phyloP scores from a whole-genome alignment of 2,888 invertebrate genomes.

The Drosophila demipolita region DNA sequence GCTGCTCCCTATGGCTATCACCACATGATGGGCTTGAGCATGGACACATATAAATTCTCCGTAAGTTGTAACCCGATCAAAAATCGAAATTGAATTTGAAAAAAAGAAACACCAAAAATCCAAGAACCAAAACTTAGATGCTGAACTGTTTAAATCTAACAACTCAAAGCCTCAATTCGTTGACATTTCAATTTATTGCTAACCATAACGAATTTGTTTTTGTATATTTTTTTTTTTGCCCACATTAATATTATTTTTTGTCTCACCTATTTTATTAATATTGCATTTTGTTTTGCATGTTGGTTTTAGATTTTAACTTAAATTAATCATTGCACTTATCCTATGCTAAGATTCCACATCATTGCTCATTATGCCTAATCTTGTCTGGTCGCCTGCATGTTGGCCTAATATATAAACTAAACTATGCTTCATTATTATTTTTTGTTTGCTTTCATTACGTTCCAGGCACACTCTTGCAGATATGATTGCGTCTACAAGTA shows the following conservation, averaged over 20 bases:
- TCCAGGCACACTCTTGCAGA: slow-evolving; percentile 29
- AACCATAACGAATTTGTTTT: slow-evolving; percentile 34
- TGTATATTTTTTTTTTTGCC: background rate
- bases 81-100: slow-evolving; percentile 5
- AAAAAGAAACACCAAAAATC: background rate
- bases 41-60: slow-evolving; percentile 93
- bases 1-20: slow-evolving; percentile 98
- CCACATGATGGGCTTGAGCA: slow-evolving; percentile 96
- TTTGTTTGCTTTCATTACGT: slow-evolving; percentile 4
- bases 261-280: slow-evolving; percentile 1
- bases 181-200: slow-evolving; percentile 26
- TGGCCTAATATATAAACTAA: background rate
- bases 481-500: slow-evolving; percentile 1
- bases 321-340: slow-evolving; percentile 23
- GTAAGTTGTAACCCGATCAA: slow-evolving; percentile 87
- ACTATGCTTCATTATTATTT: background rate
- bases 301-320: slow-evolving; percentile 9
- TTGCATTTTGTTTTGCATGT: background rate
- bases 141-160: slow-evolving; percentile 28
- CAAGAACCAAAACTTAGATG: background rate
- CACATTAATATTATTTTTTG: background rate
- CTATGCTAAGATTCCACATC: slow-evolving; percentile 5
- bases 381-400: slow-evolving; percentile 21
- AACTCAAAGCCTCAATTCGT: slow-evolving; percentile 17
- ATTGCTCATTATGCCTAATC: slow-evolving; percentile 10